Evolutionary conservation across 1,140 invertebrate genomes (phyloP).

Genomic region (Rhagoletis pomonella): DNA sequence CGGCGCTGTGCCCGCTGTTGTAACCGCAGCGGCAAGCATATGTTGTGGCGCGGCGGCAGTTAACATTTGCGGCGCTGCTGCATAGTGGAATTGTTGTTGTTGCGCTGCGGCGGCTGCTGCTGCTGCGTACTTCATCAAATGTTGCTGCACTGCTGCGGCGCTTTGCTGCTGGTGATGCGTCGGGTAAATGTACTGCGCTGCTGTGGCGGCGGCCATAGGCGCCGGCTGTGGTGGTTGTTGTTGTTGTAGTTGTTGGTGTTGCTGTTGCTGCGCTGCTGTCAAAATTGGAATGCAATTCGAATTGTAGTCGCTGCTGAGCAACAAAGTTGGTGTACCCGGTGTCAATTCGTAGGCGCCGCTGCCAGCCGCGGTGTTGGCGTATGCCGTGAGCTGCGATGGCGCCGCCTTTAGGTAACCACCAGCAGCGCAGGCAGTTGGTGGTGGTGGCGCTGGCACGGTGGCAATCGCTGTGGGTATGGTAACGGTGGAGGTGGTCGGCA

Average conservation of each 20-base stretch:
- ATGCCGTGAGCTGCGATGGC: conserved; percentile 50
- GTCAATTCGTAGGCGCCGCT: conserved; percentile 42
- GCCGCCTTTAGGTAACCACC: conserved; percentile 64
- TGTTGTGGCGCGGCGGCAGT: conserved; percentile 2
- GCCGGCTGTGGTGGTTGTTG: conserved; percentile 44
- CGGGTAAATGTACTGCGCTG: conserved; percentile 55
- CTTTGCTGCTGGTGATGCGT: conserved; percentile 40
- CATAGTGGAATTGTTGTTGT: conserved; percentile 43
- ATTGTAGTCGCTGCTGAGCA: conserved; percentile 71
- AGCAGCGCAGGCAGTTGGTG: conserved; percentile 58
- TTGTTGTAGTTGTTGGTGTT: conserved; percentile 53
- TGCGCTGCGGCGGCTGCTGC: conserved; percentile 64
- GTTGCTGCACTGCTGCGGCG: conserved; percentile 66
- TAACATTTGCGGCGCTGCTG: conserved; percentile 42
- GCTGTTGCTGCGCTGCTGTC: conserved; percentile 58
- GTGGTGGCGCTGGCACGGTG: conserved; percentile 56
- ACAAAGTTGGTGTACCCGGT: conserved; percentile 66
- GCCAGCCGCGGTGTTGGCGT: background rate
- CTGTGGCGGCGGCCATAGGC: conserved; percentile 25
- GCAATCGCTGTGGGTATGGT: conserved; percentile 67
- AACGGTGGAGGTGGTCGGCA: conserved; percentile 70
- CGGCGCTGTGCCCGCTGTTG: background rate
- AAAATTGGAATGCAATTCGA: conserved; percentile 72
- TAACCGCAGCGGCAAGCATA: background rate
- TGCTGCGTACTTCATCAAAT: conserved; percentile 66